Evolutionary conservation across 2,888 invertebrate species (phyloP), one percentile per base, ranked within the genome.

Genomic region (Horisme vitalbata): DNA sequence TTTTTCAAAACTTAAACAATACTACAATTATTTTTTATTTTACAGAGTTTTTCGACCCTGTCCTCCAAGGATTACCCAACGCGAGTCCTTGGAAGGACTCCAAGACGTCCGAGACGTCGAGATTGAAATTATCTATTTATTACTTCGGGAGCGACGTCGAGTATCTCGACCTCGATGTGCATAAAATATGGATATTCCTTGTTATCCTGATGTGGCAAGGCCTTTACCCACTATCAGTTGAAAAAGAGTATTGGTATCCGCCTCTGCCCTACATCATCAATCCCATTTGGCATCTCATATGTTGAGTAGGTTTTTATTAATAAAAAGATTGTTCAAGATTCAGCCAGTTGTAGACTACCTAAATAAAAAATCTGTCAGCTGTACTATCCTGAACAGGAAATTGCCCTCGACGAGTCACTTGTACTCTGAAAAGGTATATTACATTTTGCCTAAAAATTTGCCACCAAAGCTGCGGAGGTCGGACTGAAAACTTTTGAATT

Each of bases 401-500:
- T 49, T 1, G 44, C 38, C 0, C 20, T 49, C 0, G 44, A 49
- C 26, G 44, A 49, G 13, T 38, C 43, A 2, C 31, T 49, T 0
- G 11, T 49, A 1, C 2, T n/a, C 7, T 44, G 44, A 44, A 9
- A 39, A 6, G 49, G 49, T 0, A 18, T 35, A 9, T n/a, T 44
- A 4, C 3, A 2, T 0, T 31, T 44, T n/a, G 20, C 20, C 2
- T 44, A 49, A 18, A 34, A 20, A 6, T 43, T 43, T 3, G 11
- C 23, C 3, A 28, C 27, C 1, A 38, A 43, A 13, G 24, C 27
- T 1, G 43, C 43, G 4, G 15, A 10, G 8, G 43, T 48, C 3
- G 44, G 44, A 8, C 24, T 49, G 0, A 49, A 49, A 8, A 38
- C 10, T 1, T 49, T 39, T n/a, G 49, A 49, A 10, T 4, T 49